Evolutionary conservation across 2,797 vertebrate genomes (phyloP), one percentile per base, ranked within the genome.

Genomic region (Platalea minor): DNA sequence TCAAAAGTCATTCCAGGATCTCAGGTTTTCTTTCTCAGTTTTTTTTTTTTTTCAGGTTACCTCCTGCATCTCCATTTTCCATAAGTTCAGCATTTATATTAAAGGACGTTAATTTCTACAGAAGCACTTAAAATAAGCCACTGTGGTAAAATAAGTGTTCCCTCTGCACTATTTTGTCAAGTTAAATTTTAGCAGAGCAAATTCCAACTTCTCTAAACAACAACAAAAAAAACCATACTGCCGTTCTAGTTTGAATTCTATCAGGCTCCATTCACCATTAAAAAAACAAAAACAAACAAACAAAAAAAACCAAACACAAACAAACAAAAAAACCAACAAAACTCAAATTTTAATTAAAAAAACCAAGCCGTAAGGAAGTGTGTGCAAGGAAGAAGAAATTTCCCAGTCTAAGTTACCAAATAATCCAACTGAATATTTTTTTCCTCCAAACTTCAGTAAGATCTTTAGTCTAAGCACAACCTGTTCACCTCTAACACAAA

Each of bases 341-440:
- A 9, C n/a, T 3, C 9, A 64, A 41, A 46, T 48, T 50, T 51
- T 18, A 50, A 37, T 26, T 37, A 9, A 54, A 69, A 72, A 12
- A 6, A 2, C 0, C 26, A 54, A 46, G 43, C 19, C 11, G 25
- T 11, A 70, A 39, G 17, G 54, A 80, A 61, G 5, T 1, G 1
- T 8, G 10, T 5, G 1, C 10, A 26, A 86, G 13, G 53, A 83
- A 51, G 26, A 73, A 8, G 46, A 60, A 72, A 29, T 26, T 72
- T 76, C 53, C 59, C 31, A 72, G 59, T 3, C 35, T 31, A 51
- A 79, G 28, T 43, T 39, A 79, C 28, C 23, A 91, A 67, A 81
- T 54, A 77, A 89, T 45, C 31, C 43, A 61, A 15, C 7, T 7
- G 41, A 57, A 1, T 46, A 21, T 15, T 60, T 91, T 91, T 68